Conservation (phyloP, 2,113 vertebrate genomes). For the Pithys albifrons region DNA sequence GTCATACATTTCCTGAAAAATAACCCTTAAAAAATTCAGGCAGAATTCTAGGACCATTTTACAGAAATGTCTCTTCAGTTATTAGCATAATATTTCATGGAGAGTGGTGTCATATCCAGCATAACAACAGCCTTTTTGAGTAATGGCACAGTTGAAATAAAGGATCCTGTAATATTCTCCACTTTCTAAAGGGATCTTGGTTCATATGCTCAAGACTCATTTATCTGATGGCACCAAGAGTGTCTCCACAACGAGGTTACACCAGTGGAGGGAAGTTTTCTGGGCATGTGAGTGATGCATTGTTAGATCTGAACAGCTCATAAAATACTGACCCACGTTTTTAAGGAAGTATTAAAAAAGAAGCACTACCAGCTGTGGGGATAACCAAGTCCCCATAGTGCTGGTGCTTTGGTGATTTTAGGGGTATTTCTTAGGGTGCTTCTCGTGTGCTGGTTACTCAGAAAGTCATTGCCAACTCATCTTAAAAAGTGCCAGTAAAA, state of each 20-base stretch:
- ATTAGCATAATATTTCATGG: not conserved
- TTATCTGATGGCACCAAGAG: not conserved
- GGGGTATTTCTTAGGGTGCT: not conserved
- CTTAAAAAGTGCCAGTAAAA: not conserved
- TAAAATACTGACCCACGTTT: fast-evolving
- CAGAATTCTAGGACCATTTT: not conserved
- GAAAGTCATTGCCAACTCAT: not conserved
- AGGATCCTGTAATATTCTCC: not conserved
- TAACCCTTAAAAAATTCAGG: not conserved
- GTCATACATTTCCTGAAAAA: not conserved
- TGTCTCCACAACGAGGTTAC: not conserved
- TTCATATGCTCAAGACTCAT: not conserved
- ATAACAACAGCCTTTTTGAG: not conserved
- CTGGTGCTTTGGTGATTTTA: not conserved
- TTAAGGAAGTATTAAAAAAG: not conserved
- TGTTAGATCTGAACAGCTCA: not conserved
- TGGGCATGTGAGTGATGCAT: too few species aligned
- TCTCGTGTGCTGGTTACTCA: not conserved
- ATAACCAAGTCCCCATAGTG: not conserved
- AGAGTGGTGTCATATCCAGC: not conserved
- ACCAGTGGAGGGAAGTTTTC: not conserved
- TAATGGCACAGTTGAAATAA: not conserved
- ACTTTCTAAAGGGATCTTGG: not conserved
- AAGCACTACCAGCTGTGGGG: not conserved
- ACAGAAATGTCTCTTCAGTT: not conserved